These are phyloP conservation scores for Alligator mississippiensis DNA, from an alignment of 2,113 vertebrate genomes.

Conservation along the genomic window DNA sequence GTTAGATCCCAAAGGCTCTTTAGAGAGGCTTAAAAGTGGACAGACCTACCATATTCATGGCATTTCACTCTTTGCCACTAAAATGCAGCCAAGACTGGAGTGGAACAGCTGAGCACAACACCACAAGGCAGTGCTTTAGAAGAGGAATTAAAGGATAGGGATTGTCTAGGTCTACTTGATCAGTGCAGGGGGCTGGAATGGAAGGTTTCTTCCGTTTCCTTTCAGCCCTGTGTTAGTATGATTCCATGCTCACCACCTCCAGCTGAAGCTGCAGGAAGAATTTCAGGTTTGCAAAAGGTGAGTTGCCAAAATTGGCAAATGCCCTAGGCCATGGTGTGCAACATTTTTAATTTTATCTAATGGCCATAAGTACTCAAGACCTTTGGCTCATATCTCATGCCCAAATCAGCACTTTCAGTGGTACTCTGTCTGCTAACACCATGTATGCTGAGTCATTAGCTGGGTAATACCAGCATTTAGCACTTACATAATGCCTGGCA, in stretches of 20 bases:
- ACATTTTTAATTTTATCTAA: not conserved
- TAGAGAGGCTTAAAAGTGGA: accelerated
- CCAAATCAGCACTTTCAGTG: not conserved
- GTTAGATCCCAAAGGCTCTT: conserved; percentile 14
- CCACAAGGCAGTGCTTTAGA: accelerated
- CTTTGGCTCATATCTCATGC: not conserved
- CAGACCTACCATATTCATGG: not conserved
- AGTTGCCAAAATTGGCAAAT: not conserved
- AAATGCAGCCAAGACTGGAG: accelerated
- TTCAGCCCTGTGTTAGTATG: too few species aligned
- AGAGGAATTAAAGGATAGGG: not conserved
- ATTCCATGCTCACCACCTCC: not conserved
- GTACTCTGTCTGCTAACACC: not conserved
- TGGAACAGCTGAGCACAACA: accelerated
- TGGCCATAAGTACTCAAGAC: not conserved
- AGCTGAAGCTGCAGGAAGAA: not conserved
- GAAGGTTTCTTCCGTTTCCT: too few species aligned
- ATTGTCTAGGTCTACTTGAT: not conserved
- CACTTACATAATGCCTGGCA: not conserved
- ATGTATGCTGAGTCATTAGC: not conserved
- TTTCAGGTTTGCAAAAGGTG: not conserved
- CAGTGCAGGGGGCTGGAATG: too few species aligned
- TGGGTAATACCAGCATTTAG: not conserved
- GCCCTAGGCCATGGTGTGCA: too few species aligned
- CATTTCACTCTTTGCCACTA: not conserved